Evolutionary conservation across 2,113 vertebrate genomes (phyloP).

Genomic region (Chaenocephalus aceratus): DNA sequence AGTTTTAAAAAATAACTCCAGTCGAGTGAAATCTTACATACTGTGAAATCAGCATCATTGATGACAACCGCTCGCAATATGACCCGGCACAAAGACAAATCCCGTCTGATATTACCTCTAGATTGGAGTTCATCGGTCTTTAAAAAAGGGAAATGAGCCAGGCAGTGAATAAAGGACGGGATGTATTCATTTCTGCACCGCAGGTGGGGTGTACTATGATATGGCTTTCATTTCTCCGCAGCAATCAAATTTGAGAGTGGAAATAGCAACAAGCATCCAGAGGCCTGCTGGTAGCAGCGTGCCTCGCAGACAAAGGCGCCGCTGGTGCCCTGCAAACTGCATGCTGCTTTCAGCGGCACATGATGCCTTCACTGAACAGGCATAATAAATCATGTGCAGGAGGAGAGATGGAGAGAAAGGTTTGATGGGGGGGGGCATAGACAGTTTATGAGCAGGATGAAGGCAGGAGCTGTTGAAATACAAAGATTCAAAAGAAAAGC

Average conservation of each 20-base stretch:
- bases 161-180: constrained; percentile 41
- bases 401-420: constrained; percentile 31
- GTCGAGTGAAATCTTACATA: constrained; percentile 22
- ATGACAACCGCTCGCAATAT: constrained; percentile 33
- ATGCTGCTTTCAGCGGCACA: constrained; percentile 55
- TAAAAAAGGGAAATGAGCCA: constrained; percentile 34
- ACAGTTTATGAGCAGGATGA: constrained; percentile 26
- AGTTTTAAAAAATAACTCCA: constrained; percentile 29
- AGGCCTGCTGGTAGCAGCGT: constrained; percentile 74
- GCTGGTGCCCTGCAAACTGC: constrained; percentile 65
- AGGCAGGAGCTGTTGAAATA: constrained; percentile 14
- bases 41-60: constrained; percentile 50
- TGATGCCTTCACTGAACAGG: constrained; percentile 61
- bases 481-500: not conserved
- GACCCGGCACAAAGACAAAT: constrained; percentile 42
- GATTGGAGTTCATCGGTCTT: constrained; percentile 31
- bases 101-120: constrained; percentile 38
- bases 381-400: constrained; percentile 70
- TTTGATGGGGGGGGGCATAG: not conserved
- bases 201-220: constrained; percentile 58
- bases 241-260: constrained; percentile 77
- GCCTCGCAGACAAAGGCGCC: constrained; percentile 56
- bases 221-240: constrained; percentile 65
- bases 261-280: constrained; percentile 58
- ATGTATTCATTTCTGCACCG: constrained; percentile 47